Evolutionary conservation across 2,113 vertebrate species (phyloP), one percentile per base, ranked within the genome.

Genomic region (Petroica traversi): DNA sequence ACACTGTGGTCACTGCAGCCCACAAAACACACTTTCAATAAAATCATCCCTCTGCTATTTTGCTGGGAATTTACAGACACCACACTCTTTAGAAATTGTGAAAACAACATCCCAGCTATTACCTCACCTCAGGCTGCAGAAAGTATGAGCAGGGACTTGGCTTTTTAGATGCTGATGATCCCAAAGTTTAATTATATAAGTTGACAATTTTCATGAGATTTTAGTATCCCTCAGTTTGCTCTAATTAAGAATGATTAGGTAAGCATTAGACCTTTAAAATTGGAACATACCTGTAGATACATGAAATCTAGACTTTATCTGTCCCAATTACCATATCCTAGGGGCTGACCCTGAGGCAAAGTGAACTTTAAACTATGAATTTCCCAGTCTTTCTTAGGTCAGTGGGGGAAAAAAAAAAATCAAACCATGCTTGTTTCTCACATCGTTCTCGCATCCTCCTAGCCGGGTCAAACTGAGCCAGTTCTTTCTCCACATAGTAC

Each of bases 401-500:
- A 67, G 28, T 17, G 2, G 2, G 1, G 19, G 16, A 11, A 14
- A 59, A 38, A 11, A 18, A 57, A 29, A 33, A 55, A 54, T 34
- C 72, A 93, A 90, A 92, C 5, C 81, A 48, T 49, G 85, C n/a
- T 54, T 51, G 66, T 55, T 97, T 95, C 99, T 99, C 98, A 99
- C 99, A 98, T 99, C 98, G 98, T 63, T 98, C 98, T 95, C 98
- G 92, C 98, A 98, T 98, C 97, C 98, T 98, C 95, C 98, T 98
- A 90, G 98, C 93, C 54, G 98, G 98, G 71, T 99, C 99, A 96
- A 99, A 98, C 95, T 99, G 98, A 93, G 98, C 98, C 98, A 99
- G 95, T 95, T 99, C 99, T 95, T 99, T 99, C 98, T 99, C 99
- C 1, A 99, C 97, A 85, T 99, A 99, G 98, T 99, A 99, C 76